Base-by-base conservation (phyloP, 1,140 invertebrate species). In the Doryteuthis pealeii region DNA sequence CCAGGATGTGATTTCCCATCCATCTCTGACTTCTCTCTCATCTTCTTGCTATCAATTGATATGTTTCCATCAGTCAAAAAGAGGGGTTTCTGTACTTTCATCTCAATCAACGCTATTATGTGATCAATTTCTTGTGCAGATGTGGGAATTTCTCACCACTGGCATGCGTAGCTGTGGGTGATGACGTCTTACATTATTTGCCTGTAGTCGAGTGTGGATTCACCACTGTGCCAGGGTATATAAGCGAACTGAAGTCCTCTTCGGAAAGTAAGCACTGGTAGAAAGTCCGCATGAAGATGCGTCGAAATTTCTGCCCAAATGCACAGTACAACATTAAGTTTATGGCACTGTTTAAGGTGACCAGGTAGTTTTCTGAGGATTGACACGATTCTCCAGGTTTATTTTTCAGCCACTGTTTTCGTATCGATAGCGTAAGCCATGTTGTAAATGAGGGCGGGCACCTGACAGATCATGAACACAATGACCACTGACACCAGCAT, bases 321-420 rank as follows among this genome's bases (percentile, higher is more conserved):
- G 97, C 96, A 75, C 97, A 96, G 88, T 99, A 99, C 76, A 99
- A 96, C 71, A 98, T 92, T 86, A 98, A 98, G 87, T 99, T 99
- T 45, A 98, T 94, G 79, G 96, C 96, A 80, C 95, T 97, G 89
- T 99, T 99, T 80, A 98, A 93, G 33, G 95, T 97, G 15, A 98
- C 95, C 35, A 98, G 90, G n/a, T 98, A 91, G 87, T 99, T 98
- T 78, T 78, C 94, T 76, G 49, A 85, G 62, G 10, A 78, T 79
- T 15, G 85, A 87, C 12, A 88, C 72, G 15, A 87, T 72, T 40
- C 77, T 76, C 81, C 82, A 86, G 65, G 78, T 77, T 18, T 77
- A 75, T 12, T 35, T 70, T 14, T 43, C 68, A 12, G 76, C 69
- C 1, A 83, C 77, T 0, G 70, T 75, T 8, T 76, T 32, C 49